Percentiles rank a stretch among this genome's conserved stretches.
These are phyloP conservation scores for Anorthoa munda DNA, from an alignment of 2,888 invertebrate genomes.

Conservation along the genomic window DNA sequence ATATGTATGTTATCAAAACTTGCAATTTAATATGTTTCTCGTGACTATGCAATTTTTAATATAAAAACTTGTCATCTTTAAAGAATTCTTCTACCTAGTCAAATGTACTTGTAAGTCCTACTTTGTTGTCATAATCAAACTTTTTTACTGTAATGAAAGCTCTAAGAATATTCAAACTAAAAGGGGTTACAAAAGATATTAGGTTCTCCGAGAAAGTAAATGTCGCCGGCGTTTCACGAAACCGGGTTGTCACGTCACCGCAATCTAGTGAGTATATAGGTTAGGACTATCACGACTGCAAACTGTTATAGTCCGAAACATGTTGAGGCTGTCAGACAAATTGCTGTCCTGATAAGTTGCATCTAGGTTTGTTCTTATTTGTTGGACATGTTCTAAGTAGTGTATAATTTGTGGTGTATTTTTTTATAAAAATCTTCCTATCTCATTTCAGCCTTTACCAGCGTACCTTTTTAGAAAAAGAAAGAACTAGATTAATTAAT, in stretches of 20 bases:
- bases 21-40: no score
- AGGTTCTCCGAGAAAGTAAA: conserved; percentile 30
- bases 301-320: conserved; percentile 1
- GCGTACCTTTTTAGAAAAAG: no score
- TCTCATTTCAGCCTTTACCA: no score
- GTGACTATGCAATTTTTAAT: no score
- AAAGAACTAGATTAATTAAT: no score
- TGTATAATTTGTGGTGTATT: not conserved
- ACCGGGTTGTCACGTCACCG: conserved; percentile 24
- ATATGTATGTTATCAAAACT: no score
- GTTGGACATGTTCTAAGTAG: conserved; percentile 1
- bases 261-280: conserved; percentile 26
- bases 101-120: no score
- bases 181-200: not conserved
- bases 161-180: not conserved
- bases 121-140: not conserved
- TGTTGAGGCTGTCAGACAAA: conserved; percentile 11
- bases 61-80: no score
- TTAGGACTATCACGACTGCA: conserved; percentile 36
- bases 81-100: no score
- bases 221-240: conserved; percentile 28
- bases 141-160: not conserved
- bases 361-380: not conserved
- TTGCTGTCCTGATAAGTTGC: conserved; percentile 20
- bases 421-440: not conserved